A percentile compares a stretch with the other conserved stretches of the same genome.
Conservation (phyloP, 2,113 vertebrate species). For the Paralichthys olivaceus region DNA sequence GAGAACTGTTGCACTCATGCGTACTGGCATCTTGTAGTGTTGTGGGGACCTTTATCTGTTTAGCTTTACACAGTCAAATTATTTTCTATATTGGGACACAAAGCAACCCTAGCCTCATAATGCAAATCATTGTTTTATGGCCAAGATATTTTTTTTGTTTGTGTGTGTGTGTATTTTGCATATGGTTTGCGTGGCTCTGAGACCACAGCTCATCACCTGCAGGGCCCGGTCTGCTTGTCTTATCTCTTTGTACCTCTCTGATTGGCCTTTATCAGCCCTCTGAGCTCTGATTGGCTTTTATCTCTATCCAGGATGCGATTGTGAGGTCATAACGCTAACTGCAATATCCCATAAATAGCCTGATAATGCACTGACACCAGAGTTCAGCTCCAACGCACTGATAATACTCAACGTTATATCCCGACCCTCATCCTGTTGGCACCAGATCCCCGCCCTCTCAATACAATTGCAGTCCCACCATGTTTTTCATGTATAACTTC, state of each 20-base stretch:
- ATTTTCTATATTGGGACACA: too few species aligned
- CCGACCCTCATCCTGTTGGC: constrained; percentile 38
- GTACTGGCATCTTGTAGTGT: too few species aligned
- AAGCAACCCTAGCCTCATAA: too few species aligned
- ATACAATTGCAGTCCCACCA: neutral
- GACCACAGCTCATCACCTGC: constrained; percentile 60
- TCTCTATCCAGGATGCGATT: constrained; percentile 64
- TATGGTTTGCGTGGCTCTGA: constrained; percentile 46
- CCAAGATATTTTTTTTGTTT: neutral
- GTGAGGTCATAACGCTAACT: constrained; percentile 58
- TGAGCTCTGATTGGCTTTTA: constrained; percentile 73
- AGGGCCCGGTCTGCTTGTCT: constrained; percentile 58
- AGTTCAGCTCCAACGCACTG: constrained; percentile 46
- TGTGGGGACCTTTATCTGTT: too few species aligned
- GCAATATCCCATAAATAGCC: constrained; percentile 66
- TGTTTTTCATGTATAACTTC: neutral
- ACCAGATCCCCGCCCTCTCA: neutral
- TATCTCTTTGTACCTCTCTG: constrained; percentile 66
- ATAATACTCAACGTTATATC: constrained; percentile 49
- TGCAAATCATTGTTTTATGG: too few species aligned
- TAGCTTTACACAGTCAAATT: too few species aligned
- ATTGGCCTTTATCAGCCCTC: constrained; percentile 69
- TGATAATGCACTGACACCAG: constrained; percentile 62
- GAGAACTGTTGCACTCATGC: too few species aligned
- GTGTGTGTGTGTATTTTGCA: constrained; percentile 26